Percentiles rank a stretch among this genome's conserved stretches.
Evolutionary conservation across 2,113 vertebrate species (phyloP).

Genomic region (Apistogramma diplotaenia): DNA sequence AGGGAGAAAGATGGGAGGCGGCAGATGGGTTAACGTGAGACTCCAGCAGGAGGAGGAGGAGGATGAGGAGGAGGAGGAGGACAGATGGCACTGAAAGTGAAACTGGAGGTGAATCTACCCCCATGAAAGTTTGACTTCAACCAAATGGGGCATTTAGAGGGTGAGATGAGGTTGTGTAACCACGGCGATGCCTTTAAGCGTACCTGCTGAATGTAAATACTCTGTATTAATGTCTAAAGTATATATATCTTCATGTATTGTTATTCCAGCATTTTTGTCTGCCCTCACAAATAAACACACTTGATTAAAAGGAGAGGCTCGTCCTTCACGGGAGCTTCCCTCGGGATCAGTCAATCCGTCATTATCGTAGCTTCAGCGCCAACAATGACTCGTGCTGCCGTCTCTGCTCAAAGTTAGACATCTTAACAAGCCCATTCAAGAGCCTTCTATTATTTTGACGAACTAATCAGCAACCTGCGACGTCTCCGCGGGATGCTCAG

Average conservation of each 20-base stretch:
- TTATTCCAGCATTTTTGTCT: constrained; percentile 61
- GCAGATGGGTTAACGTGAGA: constrained; percentile 67
- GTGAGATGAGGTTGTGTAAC: neutral
- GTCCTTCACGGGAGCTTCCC: neutral
- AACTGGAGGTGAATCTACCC: neutral
- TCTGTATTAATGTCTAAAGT: constrained; percentile 42
- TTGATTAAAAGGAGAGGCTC: constrained; percentile 12
- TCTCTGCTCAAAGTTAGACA: constrained; percentile 43
- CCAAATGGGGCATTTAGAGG: neutral
- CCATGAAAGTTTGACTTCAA: neutral
- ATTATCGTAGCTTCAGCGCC: constrained; percentile 17
- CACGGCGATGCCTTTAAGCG: constrained; percentile 35
- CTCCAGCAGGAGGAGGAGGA: neutral
- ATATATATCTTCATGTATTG: constrained; percentile 42
- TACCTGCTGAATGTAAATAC: constrained; percentile 59
- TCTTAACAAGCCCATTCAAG: constrained; percentile 53
- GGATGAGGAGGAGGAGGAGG: neutral
- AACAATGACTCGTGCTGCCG: constrained; percentile 19
- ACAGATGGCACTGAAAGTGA: constrained; percentile 70
- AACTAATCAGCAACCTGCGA: constrained; percentile 51
- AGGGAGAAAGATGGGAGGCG: constrained; percentile 25
- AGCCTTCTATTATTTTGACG: constrained; percentile 40
- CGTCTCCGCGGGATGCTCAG: constrained; percentile 41
- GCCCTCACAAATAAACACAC: constrained; percentile 54
- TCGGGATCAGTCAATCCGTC: constrained; percentile 37